These are phyloP conservation scores for Temnothorax ravouxi DNA, from an alignment of 2,888 invertebrate genomes.

Conservation along the genomic window DNA sequence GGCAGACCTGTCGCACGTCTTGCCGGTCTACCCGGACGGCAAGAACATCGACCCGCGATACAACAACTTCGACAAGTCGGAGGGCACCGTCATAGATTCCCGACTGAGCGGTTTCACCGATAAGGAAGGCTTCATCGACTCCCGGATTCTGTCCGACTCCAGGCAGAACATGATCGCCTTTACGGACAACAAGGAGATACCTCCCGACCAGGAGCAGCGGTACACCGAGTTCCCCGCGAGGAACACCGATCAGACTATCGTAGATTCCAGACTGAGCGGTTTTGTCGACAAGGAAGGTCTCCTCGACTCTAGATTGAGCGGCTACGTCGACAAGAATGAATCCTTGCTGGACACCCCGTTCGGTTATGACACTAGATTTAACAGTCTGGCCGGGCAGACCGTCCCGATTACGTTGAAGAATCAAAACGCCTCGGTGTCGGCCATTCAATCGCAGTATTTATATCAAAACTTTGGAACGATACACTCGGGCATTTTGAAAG, in stretches of 20 bases:
- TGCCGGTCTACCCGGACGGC: constrained; percentile 83
- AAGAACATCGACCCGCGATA: constrained; percentile 82
- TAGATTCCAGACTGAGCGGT: constrained; percentile 75
- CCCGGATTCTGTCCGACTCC: constrained; percentile 84
- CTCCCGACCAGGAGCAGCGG: constrained; percentile 80
- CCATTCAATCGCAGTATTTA: constrained; percentile 83
- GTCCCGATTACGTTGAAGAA: constrained; percentile 85
- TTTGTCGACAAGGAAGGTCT: constrained; percentile 81
- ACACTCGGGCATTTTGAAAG: constrained; percentile 84
- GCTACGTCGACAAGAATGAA: constrained; percentile 78
- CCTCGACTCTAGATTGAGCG: constrained; percentile 73
- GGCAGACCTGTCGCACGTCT: constrained; percentile 84
- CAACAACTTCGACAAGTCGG: constrained; percentile 81
- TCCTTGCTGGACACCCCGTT: constrained; percentile 81
- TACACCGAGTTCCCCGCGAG: constrained; percentile 79
- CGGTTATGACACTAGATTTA: constrained; percentile 82
- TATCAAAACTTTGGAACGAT: constrained; percentile 85
- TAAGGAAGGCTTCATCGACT: constrained; percentile 84
- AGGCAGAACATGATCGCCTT: constrained; percentile 85
- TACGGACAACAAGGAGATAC: constrained; percentile 81
- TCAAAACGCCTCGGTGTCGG: constrained; percentile 83
- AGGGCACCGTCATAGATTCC: constrained; percentile 83
- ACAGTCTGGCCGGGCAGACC: constrained; percentile 84
- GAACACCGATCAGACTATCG: constrained; percentile 66
- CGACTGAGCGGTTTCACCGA: constrained; percentile 84